phyloP scores from a whole-genome alignment of 2,888 invertebrate species.

The Xestoiulus laeticollis region DNA sequence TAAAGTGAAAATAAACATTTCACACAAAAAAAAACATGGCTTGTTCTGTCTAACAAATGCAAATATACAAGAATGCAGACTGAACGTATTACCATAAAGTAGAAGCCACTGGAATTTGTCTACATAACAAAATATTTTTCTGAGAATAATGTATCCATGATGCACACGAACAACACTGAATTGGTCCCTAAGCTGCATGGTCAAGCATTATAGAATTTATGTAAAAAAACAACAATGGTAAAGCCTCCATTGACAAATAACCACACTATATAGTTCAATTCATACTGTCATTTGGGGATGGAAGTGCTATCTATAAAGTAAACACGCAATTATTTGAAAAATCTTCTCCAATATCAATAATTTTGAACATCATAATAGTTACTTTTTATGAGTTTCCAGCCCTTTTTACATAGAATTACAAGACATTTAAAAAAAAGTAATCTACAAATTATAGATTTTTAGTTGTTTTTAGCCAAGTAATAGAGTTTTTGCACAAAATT shows the following conservation, averaged over 20 bases:
- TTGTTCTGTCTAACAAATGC: too few relatives aligned
- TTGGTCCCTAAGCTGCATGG: background rate
- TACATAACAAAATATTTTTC: background rate
- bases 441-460: too few relatives aligned
- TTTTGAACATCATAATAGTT: too few relatives aligned
- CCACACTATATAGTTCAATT: background rate
- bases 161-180: background rate
- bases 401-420: too few relatives aligned
- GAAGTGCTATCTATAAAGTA: background rate
- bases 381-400: too few relatives aligned
- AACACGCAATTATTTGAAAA: background rate
- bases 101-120: background rate
- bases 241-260: background rate
- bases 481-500: too few relatives aligned
- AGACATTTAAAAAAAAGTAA: too few relatives aligned
- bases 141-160: background rate
- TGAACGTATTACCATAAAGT: background rate
- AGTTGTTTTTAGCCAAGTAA: too few relatives aligned
- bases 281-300: background rate
- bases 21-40: too few relatives aligned
- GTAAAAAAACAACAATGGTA: background rate
- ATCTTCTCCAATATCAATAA: too few relatives aligned
- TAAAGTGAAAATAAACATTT: too few relatives aligned
- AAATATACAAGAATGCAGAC: background rate
- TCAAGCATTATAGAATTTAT: background rate